Base-by-base conservation (phyloP, 1,140 invertebrate species). In the Paralvinella palmiformis region DNA sequence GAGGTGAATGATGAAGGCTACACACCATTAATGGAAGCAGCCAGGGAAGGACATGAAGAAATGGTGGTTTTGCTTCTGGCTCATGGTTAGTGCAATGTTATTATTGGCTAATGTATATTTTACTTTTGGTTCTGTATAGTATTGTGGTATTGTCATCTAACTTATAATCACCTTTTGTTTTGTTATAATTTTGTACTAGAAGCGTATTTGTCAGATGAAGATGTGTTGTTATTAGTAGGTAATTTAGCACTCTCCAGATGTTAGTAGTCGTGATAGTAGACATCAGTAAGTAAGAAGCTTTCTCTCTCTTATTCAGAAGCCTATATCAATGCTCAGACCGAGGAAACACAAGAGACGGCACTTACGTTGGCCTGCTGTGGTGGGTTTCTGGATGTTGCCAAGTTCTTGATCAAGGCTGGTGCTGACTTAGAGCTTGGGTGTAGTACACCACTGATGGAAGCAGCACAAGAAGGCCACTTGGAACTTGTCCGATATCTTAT, bases 1-100 rank as follows among this genome's bases (percentile, higher is more conserved):
- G 96, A 99, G 83, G 95, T 86, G 31, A 99, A 99, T 81, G 96
- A 99, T 79, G 96, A 99, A 83, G 95, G 96, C n/a, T 98, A 98
- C 80, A 98, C 96, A 6, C 95, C 96, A n/a, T 82, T 99, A 41
- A 82, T 82, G 81, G 96, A 99, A 84, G 96, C 95, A 60, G 92
- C 94, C 22, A 84, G 96, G 17, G 96, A 99, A 82, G 96, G 96
- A 24, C 96, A 99, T 79, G 92, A 98, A 78, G 93, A 96, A 79
- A 97, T 98, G 92, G 95, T 98, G 13, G 91, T 92, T 35, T 83
- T 97, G 48, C 85, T 99, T 24, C 83, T 98, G 0, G 89, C 88
- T 71, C 91, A 96, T 84, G 92, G 89, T 89, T 79, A 66, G 35
- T 36, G n/a, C 29, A 44, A 3, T 58, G 15, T 52, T 29, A 52